A percentile compares a stretch with the other conserved stretches of the same genome.
Evolutionary conservation across 2,888 invertebrate genomes (phyloP).

Genomic region (Ethmia dodecea): DNA sequence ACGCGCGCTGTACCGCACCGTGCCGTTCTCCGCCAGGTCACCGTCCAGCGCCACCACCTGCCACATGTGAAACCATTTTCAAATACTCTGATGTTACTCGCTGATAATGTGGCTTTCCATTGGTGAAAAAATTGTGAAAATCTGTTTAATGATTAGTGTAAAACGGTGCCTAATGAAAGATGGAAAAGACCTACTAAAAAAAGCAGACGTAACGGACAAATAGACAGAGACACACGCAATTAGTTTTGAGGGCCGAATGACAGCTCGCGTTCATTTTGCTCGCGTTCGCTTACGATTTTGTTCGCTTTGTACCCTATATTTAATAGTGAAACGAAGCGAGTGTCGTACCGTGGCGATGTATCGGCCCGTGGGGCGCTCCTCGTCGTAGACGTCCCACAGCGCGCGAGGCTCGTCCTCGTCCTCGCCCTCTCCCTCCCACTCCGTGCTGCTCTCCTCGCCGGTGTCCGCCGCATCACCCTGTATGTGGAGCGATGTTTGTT

Average conservation of each 20-base stretch:
- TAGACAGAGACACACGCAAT: no score
- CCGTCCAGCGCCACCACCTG: constrained; percentile 90
- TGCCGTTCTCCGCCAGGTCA: constrained; percentile 89
- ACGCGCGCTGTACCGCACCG: constrained; percentile 84
- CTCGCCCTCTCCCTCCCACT: constrained; percentile 46
- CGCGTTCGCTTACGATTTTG: no score
- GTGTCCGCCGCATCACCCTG: constrained; percentile 14
- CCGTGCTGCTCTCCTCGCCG: constrained; percentile 38
- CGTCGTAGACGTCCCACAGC: constrained; percentile 38
- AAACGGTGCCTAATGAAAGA: no score
- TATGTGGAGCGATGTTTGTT: constrained; percentile 1
- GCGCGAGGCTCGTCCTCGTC: constrained; percentile 37
- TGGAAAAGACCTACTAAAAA: no score
- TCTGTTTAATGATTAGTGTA: no score
- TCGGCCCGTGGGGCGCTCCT: constrained; percentile 24
- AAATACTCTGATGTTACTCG: neutral
- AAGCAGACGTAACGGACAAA: no score
- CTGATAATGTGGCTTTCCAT: no score
- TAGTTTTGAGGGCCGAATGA: no score
- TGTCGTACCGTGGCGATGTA: constrained; percentile 46
- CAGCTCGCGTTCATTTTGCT: no score
- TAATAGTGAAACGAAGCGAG: no score
- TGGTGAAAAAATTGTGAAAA: no score
- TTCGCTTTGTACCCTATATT: no score
- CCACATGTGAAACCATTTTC: neutral